Evolutionary conservation across 2,888 invertebrate species (phyloP).

Genomic region (Chromoteleia sp.): DNA sequence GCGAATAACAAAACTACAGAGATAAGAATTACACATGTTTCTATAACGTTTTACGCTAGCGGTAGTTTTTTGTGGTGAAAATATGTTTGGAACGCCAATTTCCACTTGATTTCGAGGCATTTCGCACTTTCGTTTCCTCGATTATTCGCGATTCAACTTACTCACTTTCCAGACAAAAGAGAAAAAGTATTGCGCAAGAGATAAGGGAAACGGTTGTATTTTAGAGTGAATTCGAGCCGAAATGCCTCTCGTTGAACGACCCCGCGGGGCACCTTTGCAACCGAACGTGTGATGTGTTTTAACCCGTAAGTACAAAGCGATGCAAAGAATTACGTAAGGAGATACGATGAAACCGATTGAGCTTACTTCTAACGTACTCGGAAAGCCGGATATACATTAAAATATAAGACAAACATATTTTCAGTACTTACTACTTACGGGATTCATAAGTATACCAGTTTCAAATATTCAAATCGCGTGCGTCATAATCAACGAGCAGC

Average conservation of each 20-base stretch:
- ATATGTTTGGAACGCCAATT: slow-evolving; percentile 54
- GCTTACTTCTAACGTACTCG: slow-evolving; percentile 64
- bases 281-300: slow-evolving; percentile 52
- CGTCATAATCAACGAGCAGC: background rate
- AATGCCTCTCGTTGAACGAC: slow-evolving; percentile 21
- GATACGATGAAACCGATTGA: slow-evolving; percentile 53
- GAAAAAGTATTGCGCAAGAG: background rate
- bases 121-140: slow-evolving; percentile 13
- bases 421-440: slow-evolving; percentile 67
- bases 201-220: background rate
- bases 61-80: slow-evolving; percentile 63
- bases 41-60: slow-evolving; percentile 64
- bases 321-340: slow-evolving; percentile 50
- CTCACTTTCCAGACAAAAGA: background rate
- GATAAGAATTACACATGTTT: slow-evolving; percentile 61
- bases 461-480: slow-evolving; percentile 9
- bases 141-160: background rate
- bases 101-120: slow-evolving; percentile 31
- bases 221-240: slow-evolving; percentile 8
- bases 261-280: background rate
- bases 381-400: slow-evolving; percentile 46
- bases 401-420: slow-evolving; percentile 66
- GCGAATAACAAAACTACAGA: slow-evolving; percentile 59
- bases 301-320: slow-evolving; percentile 68
- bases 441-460: slow-evolving; percentile 41